A percentile compares a stretch with the other conserved stretches of the same genome.
Evolutionary conservation across 2,113 vertebrate genomes (phyloP).

Genomic region (Indri indri): DNA sequence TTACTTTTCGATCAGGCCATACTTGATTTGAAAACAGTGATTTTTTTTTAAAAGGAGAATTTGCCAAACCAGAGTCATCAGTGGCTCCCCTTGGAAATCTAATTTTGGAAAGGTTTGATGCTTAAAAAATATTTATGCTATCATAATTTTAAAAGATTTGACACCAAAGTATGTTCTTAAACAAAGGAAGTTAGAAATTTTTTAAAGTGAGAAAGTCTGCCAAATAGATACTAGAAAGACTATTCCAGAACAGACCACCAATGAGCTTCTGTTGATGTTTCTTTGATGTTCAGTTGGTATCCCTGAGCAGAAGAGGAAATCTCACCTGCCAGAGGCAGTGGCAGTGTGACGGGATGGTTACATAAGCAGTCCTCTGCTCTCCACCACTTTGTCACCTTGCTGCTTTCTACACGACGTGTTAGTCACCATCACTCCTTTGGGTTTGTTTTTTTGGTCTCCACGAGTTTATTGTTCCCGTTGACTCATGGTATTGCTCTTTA

Average conservation of each 20-base stretch:
- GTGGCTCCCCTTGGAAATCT: not conserved
- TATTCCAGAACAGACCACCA: not conserved
- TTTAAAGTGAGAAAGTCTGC: not conserved
- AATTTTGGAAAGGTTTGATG: not conserved
- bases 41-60: not conserved
- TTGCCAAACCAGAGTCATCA: not conserved
- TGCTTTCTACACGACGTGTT: not conserved
- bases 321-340: not conserved
- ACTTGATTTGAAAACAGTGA: not conserved
- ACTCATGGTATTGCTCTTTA: not conserved
- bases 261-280: accelerated
- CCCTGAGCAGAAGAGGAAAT: not conserved
- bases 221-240: not conserved
- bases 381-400: not conserved
- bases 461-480: conserved; percentile 1
- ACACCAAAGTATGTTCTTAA: not conserved
- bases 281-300: not conserved
- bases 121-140: not conserved
- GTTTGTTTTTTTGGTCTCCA: not conserved
- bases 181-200: not conserved
- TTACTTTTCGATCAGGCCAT: not conserved
- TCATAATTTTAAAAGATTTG: not conserved
- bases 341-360: not conserved
- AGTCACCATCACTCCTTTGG: not conserved
- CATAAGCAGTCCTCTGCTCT: no score